Percentiles rank a stretch among this genome's conserved stretches.
These are phyloP conservation scores for Diglossa cyanea DNA, from an alignment of 2,797 vertebrate genomes.

Conservation along the genomic window DNA sequence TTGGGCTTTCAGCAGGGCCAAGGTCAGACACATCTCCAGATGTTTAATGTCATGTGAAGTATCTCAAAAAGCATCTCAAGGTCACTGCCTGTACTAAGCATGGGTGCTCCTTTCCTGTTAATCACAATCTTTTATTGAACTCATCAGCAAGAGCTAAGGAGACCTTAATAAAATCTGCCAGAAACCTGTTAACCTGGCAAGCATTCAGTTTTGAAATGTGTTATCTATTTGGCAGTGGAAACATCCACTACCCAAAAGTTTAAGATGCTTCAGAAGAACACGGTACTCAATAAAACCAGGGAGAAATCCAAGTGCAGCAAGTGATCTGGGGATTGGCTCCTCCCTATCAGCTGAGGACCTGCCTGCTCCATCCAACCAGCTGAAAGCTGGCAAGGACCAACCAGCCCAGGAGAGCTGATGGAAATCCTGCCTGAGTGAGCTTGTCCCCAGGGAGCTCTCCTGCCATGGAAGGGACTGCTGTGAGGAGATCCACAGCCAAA, in stretches of 20 bases:
- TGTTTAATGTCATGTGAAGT: background rate
- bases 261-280: background rate
- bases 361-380: background rate
- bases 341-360: background rate
- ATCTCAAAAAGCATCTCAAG: background rate
- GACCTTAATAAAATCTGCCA: background rate
- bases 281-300: background rate
- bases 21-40: accelerated
- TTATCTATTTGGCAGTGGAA: background rate
- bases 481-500: background rate
- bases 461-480: background rate
- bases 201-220: background rate
- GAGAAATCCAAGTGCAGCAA: background rate
- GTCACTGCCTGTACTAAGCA: background rate
- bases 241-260: background rate
- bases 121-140: background rate
- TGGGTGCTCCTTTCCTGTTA: background rate
- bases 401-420: background rate
- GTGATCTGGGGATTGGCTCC: background rate
- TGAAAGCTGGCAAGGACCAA: background rate
- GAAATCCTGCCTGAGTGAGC: background rate
- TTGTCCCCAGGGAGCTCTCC: background rate
- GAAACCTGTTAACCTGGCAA: background rate
- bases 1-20: background rate
- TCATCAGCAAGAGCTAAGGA: background rate